Evolutionary conservation across 1,140 invertebrate genomes (phyloP), one percentile per base, ranked within the genome.

Genomic region (Odontomachus brunneus): DNA sequence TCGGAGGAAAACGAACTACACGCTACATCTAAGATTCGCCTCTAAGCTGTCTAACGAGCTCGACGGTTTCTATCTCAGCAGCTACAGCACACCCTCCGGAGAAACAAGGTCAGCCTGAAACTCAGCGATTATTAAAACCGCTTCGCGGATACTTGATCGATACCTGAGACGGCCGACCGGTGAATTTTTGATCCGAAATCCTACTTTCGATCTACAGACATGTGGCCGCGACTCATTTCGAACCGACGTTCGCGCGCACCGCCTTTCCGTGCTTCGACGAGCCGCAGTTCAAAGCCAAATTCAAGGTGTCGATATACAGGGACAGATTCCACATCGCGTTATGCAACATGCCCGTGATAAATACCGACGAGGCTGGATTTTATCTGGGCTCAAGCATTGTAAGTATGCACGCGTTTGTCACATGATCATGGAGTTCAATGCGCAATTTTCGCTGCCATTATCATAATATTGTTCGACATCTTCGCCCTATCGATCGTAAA

Each of bases 231-330:
- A 99, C 99, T 0, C 97, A 99, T 91, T 99, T 99, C 91, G 97
- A 99, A 93, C 97, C 99, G 66, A 99, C 98, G 7, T 97, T 98
- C 85, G 99, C 99, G 0, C 95, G 99, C 19, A 96, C 97, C 76
- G 98, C 98, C 0, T 99, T 99, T 91, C 99, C 99, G 0, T 99
- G 98, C 91, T 98, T 99, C 89, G 99, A 99, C 92, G 99, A 99
- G 89, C 99, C 99, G 0, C 97, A 98, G 67, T 96, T 99, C 80
- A 98, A 99, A 91, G 98, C 99, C 0, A 97, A 96, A 65, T 99
- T 99, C 94, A 97, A 97, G 90, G 95, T 99, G 62, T 97, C 97
- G 7, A 97, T 98, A 82, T 97, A 98, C 66, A 96, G 98, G 85
- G 97, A 98, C 90, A 95, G 96, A 85, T 97, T 98, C 92, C 97